phyloP scores from a whole-genome alignment of 2,797 vertebrate genomes.

The Acrossocheilus wenchowensis region DNA sequence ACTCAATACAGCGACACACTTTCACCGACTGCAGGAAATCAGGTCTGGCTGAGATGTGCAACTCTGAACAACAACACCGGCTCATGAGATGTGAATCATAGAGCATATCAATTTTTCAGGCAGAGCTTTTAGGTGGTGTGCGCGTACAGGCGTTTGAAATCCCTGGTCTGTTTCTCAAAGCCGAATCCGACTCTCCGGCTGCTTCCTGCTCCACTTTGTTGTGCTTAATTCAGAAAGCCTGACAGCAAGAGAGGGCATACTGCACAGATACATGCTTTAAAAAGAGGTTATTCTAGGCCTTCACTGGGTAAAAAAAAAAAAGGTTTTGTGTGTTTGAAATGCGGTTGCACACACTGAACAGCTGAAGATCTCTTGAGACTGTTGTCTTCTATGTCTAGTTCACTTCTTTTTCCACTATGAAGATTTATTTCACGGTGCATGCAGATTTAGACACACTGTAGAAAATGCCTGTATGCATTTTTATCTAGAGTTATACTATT shows the following conservation, averaged over 20 bases:
- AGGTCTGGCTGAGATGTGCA: background rate
- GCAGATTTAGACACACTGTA: background rate
- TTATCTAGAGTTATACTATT: background rate
- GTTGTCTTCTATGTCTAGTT: background rate
- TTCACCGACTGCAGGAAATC: background rate
- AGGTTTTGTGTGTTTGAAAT: background rate
- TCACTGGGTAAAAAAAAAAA: background rate
- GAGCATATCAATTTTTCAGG: conserved; percentile 72
- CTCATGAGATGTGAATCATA: conserved; percentile 42
- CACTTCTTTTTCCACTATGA: background rate
- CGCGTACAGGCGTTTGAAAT: conserved; percentile 49
- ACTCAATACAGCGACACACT: background rate
- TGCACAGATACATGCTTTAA: conserved; percentile 11
- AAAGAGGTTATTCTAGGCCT: conserved; percentile 13
- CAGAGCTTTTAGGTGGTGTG: conserved; percentile 63
- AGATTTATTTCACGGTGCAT: background rate
- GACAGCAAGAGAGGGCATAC: background rate
- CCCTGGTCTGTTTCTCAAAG: conserved; percentile 57
- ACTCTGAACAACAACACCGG: background rate
- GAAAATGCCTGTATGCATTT: background rate
- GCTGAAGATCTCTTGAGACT: background rate
- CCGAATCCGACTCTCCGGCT: conserved; percentile 57
- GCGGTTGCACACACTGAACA: background rate
- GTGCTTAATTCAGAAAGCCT: conserved; percentile 22
- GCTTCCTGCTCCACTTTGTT: conserved; percentile 57